Evolutionary conservation across 2,113 vertebrate genomes (phyloP).

Genomic region (Paradoxurus hermaphroditus): DNA sequence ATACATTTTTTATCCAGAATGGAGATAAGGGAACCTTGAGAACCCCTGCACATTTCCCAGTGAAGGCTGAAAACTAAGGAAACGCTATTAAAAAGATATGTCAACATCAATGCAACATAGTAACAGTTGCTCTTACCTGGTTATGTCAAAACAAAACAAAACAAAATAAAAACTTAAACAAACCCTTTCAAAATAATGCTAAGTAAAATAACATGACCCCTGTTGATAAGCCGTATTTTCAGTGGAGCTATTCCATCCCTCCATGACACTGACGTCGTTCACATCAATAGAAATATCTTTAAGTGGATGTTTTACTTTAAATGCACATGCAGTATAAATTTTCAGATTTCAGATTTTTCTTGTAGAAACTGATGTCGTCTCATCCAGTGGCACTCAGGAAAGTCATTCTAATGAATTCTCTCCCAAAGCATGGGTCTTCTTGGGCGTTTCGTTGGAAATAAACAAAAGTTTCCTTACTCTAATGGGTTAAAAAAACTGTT

Average conservation of each 20-base stretch:
- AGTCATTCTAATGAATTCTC: neutral
- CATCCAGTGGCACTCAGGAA: neutral
- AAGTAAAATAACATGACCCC: neutral
- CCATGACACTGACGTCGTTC: neutral
- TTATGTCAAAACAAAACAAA: neutral
- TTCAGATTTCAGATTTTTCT: slow-evolving; percentile 10
- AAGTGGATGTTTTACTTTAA: neutral
- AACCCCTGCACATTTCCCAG: neutral
- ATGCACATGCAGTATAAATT: neutral
- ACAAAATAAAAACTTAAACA: neutral
- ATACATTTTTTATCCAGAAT: neutral
- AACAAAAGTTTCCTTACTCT: neutral
- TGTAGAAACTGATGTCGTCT: neutral
- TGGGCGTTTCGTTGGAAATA: neutral
- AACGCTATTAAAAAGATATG: neutral
- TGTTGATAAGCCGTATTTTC: neutral
- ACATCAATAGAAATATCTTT: neutral
- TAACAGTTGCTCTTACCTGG: neutral
- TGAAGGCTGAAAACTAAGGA: neutral
- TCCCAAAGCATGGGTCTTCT: neutral
- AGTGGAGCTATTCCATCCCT: neutral
- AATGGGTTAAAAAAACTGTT: neutral
- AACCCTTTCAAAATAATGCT: neutral
- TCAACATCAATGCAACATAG: neutral
- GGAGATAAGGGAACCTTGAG: neutral